These are phyloP conservation scores for Eleutherodactylus coqui DNA, from an alignment of 2,797 vertebrate species.

Conservation along the genomic window DNA sequence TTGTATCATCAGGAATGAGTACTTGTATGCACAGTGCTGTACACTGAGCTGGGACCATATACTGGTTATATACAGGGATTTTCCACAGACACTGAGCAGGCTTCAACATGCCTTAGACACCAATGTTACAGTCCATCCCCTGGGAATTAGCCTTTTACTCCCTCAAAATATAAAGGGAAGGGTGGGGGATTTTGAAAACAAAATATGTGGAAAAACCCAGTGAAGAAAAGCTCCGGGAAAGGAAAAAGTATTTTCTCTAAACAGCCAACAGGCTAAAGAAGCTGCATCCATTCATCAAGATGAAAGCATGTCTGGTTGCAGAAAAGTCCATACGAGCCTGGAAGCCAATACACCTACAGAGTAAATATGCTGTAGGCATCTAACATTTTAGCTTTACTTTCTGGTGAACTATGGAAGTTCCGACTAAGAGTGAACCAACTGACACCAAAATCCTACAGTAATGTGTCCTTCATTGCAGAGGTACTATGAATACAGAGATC, in stretches of 20 bases:
- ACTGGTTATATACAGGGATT: background rate
- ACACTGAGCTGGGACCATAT: background rate
- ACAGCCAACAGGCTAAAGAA: background rate
- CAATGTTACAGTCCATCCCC: background rate
- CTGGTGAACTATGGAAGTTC: background rate
- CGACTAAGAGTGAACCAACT: background rate
- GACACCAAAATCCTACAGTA: background rate
- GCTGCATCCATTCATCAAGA: background rate
- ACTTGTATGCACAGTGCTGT: background rate
- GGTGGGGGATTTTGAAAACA: slow-evolving; percentile 7
- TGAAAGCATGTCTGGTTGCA: background rate
- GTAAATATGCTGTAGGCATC: background rate
- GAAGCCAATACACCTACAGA: background rate
- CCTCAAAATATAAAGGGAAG: background rate
- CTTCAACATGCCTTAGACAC: background rate
- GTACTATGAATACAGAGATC: background rate
- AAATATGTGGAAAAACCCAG: background rate
- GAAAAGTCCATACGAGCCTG: background rate
- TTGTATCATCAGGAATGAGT: no score
- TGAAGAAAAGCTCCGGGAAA: background rate
- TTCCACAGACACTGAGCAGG: background rate
- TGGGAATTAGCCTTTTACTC: slow-evolving; percentile 15
- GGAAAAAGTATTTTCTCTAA: background rate
- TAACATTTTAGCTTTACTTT: background rate
- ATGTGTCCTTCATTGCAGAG: background rate